Conservation (phyloP, 2,888 invertebrate species). For the Drosophila melanosoma region DNA sequence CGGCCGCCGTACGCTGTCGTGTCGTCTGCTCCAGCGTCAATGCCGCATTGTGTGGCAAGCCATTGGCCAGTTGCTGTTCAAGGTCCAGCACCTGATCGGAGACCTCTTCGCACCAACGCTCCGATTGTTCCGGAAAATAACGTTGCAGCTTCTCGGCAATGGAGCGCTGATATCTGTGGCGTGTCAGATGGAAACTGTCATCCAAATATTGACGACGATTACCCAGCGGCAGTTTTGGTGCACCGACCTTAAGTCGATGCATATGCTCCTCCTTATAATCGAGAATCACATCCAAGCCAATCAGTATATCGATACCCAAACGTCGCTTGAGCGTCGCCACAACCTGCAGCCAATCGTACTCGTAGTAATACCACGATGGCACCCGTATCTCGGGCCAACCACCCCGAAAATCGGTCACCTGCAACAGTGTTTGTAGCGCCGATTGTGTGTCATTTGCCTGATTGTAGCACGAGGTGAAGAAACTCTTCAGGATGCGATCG, state of each 20-base stretch:
- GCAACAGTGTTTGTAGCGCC: conserved; percentile 64
- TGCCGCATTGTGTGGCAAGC: conserved; percentile 71
- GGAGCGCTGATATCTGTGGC: conserved; percentile 59
- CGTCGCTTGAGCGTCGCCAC: conserved; percentile 76
- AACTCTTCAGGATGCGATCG: conserved; percentile 76
- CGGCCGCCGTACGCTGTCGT: conserved; percentile 68
- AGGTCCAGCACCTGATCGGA: conserved; percentile 77
- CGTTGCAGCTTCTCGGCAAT: conserved; percentile 68
- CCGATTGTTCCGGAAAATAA: conserved; percentile 75
- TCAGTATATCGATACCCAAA: conserved; percentile 80
- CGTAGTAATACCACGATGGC: conserved; percentile 76
- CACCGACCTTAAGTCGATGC: conserved; percentile 81
- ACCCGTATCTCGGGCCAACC: conserved; percentile 82
- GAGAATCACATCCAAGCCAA: conserved; percentile 80
- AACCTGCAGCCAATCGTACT: conserved; percentile 81
- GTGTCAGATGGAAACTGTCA: conserved; percentile 39
- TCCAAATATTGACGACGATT: conserved; percentile 69
- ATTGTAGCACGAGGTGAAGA: conserved; percentile 76
- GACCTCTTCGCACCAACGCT: conserved; percentile 71
- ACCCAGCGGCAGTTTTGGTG: conserved; percentile 71
- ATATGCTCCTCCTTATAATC: conserved; percentile 78
- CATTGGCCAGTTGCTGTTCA: conserved; percentile 79
- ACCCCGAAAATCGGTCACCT: conserved; percentile 74
- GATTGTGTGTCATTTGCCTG: conserved; percentile 57
- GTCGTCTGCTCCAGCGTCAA: conserved; percentile 78